Evolutionary conservation across 1,140 invertebrate species (phyloP).

Genomic region (Drosophila mojavensis): DNA sequence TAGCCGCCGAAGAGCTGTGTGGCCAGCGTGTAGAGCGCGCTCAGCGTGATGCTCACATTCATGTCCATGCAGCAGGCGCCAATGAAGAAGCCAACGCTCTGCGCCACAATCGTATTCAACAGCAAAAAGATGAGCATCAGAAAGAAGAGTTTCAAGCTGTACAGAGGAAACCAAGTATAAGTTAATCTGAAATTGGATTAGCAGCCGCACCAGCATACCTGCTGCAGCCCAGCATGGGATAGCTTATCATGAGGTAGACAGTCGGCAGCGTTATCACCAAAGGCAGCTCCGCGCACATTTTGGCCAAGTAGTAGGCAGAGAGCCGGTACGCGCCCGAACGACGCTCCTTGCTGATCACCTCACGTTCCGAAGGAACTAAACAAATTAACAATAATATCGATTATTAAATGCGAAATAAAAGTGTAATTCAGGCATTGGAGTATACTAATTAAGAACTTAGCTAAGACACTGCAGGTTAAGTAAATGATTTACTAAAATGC

Average conservation of each 20-base stretch:
- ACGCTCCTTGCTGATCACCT: slow-evolving; percentile 93
- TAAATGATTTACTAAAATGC: too few species aligned
- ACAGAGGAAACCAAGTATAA: too few species aligned
- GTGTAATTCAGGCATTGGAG: too few species aligned
- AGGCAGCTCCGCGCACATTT: slow-evolving; percentile 93
- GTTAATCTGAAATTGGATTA: too few species aligned
- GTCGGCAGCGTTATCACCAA: slow-evolving; percentile 91
- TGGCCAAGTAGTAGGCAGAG: slow-evolving; percentile 93
- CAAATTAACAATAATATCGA: too few species aligned
- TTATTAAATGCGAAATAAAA: too few species aligned
- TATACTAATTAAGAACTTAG: too few species aligned
- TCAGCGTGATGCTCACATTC: slow-evolving; percentile 91
- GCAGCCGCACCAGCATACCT: slow-evolving; percentile 48
- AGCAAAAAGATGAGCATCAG: slow-evolving; percentile 90
- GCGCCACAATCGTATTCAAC: slow-evolving; percentile 91
- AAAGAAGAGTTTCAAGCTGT: slow-evolving; percentile 88
- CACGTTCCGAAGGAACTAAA: slow-evolving; percentile 91
- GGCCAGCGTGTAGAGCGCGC: slow-evolving; percentile 91
- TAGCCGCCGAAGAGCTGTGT: slow-evolving; percentile 93
- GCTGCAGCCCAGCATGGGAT: slow-evolving; percentile 89
- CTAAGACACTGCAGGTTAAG: too few species aligned
- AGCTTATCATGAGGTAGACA: slow-evolving; percentile 92
- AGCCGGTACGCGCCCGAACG: slow-evolving; percentile 92
- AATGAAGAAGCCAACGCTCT: slow-evolving; percentile 94
- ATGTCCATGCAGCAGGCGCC: slow-evolving; percentile 92